Base-by-base conservation (phyloP, 2,797 vertebrate genomes). In the Orestias chungarensis region DNA sequence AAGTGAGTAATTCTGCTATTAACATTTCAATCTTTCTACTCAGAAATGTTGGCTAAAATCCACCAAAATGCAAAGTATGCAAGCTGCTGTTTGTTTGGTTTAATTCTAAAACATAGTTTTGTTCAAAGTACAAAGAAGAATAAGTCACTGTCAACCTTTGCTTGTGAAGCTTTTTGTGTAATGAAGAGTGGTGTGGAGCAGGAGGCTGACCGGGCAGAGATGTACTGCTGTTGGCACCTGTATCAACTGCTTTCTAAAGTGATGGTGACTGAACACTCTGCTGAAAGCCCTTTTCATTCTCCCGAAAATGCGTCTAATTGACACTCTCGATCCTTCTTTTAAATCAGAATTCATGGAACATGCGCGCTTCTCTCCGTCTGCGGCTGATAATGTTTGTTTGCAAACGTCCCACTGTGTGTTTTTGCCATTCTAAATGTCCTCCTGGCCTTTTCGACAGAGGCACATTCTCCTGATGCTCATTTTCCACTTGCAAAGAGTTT, bases 401-500 rank as follows among this genome's bases (percentile, higher is more conserved):
- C 55, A 50, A 74, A 67, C 46, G 68, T 67, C 49, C 35, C 57
- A 12, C 50, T 64, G 20, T 52, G 50, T 71, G 46, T 66, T 57
- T 70, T 65, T 64, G 52, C 38, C 23, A 46, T 50, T 73, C 71
- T 29, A 75, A 54, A 75, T 82, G 70, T 65, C 78, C 79, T 86
- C 84, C 80, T 67, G 84, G 84, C 79, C 64, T n/a, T 40, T 54
- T 42, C 59, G 46, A n/a, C 79, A 74, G 25, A 82, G 66, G 75
- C 79, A 70, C 76, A 86, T 89, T 89, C 83, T 76, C 68, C 44
- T 82, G 78, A 31, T 79, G 75, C 68, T 83, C 76, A 61, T 86
- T 81, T 78, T 72, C 69, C 72, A 46, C 70, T n/a, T 70, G 69
- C 82, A 78, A 79, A 61, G 57, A 38, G 33, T 70, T 77, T 59